These are phyloP conservation scores for Malurus cyaneus DNA, from an alignment of 2,113 vertebrate genomes.

Conservation along the genomic window DNA sequence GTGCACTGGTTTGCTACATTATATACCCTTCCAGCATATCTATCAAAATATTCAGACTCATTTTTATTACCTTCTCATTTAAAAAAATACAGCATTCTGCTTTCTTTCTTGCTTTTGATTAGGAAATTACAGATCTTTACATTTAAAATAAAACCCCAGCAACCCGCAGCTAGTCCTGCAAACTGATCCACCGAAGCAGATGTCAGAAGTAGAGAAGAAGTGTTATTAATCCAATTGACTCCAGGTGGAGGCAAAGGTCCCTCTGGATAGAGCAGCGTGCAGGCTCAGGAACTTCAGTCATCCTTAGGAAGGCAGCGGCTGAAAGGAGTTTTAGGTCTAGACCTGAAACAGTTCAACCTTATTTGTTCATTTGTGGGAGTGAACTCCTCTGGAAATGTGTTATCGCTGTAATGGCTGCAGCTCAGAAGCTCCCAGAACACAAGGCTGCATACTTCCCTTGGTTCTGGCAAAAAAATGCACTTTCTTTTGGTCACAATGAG, in stretches of 20 bases:
- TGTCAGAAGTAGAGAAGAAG: background rate
- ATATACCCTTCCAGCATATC: background rate
- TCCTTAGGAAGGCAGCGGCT: background rate
- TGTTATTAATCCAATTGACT: slow-evolving; percentile 11
- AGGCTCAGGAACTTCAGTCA: background rate
- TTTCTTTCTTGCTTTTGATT: background rate
- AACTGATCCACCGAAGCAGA: background rate
- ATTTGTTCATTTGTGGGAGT: background rate
- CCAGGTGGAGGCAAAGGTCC: slow-evolving; percentile 31
- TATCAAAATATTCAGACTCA: slow-evolving; percentile 42
- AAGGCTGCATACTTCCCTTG: background rate
- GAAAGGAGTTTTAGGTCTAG: background rate
- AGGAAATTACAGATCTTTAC: background rate
- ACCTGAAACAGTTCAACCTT: background rate
- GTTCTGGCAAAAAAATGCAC: background rate
- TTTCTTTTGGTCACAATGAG: background rate
- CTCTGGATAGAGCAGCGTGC: background rate
- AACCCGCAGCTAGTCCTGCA: background rate
- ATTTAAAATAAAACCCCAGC: slow-evolving; percentile 9
- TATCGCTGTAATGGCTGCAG: background rate
- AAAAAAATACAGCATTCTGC: slow-evolving; percentile 47
- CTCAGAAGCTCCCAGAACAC: background rate
- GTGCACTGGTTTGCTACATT: slow-evolving; percentile 11
- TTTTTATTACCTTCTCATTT: background rate
- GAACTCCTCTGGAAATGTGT: background rate